Base-by-base conservation (phyloP, 2,888 invertebrate genomes). In the Pycnomerus fuliginosus region DNA sequence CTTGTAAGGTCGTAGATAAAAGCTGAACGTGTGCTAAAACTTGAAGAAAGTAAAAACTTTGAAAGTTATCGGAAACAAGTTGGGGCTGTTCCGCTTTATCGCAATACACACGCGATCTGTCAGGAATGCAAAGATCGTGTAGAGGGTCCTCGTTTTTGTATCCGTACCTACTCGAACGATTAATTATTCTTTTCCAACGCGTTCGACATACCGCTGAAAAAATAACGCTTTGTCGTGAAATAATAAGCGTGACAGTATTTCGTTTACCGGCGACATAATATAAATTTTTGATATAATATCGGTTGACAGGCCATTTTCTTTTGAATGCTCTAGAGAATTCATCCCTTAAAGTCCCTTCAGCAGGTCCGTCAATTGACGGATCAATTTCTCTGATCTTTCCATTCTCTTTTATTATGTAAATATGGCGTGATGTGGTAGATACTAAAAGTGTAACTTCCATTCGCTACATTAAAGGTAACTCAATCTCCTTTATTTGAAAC, bases 71-170 rank as follows among this genome's bases (percentile, higher is more conserved):
- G 29, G 31, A 16, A 33, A 41, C 41, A 41, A 31, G 31, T 46
- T 40, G 10, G 24, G 15, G 30, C 16, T 31, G 22, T 39, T 23
- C 11, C 11, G 36, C 25, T 30, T 34, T 50, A 48, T 52, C 42
- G 40, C 39, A 33, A 8, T 24, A 37, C 32, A 32, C 39, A 37
- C 35, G 36, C 38, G 49, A 48, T 52, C 48, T 50, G 48, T 52
- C 50, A 48, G 20, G 12, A 42, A 28, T 42, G 48, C 39, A 40
- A 22, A 50, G 37, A 53, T 34, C 50, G 50, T 44, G 50, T 45
- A 45, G 41, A 36, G 27, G 33, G 36, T 45, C 43, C 37, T 37
- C 36, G 3, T 15, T 24, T 36, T 25, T 25, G 25, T 25, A 10
- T 3, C 11, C 11, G 4, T 25, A n/a, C 4, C 8, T 4, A 25